A percentile compares a stretch with the other conserved stretches of the same genome.
Evolutionary conservation across 1,140 invertebrate species (phyloP).

Genomic region (Drosophila takahashii): DNA sequence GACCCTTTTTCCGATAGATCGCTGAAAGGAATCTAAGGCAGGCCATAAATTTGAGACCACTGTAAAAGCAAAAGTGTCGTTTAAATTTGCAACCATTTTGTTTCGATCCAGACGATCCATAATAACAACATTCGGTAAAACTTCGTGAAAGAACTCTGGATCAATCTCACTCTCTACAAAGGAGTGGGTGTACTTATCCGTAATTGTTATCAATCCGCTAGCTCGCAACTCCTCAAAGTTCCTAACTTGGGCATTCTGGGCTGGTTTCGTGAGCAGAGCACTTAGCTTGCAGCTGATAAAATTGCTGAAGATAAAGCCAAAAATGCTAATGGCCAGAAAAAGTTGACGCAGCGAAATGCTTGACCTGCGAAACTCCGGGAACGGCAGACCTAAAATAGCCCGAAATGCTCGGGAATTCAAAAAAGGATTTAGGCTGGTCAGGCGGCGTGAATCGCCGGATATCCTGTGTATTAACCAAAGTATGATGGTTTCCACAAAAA

Average conservation of each 20-base stretch:
- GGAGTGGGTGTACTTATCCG: not conserved
- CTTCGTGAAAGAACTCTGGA: not conserved
- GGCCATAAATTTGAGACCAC: not conserved
- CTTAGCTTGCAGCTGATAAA: conserved; percentile 41
- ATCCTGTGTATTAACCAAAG: conserved; percentile 2
- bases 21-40: not conserved
- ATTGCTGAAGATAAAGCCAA: conserved; percentile 29
- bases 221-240: conserved; percentile 35
- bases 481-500: conserved; percentile 21
- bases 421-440: conserved; percentile 2
- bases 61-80: conserved; percentile 10
- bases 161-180: not conserved
- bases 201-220: conserved; percentile 23
- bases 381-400: conserved; percentile 35
- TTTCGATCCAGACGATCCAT: rapidly evolving
- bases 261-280: conserved; percentile 31
- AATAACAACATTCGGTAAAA: not conserved
- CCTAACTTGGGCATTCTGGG: not conserved
- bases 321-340: conserved; percentile 32
- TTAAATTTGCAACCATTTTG: not conserved
- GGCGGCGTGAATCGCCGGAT: not conserved
- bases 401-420: conserved; percentile 38
- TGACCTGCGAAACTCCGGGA: not conserved
- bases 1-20: not conserved
- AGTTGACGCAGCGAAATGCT: conserved; percentile 27